Evolutionary conservation across 1,140 invertebrate genomes (phyloP).

Genomic region (Eulimnadia texana): DNA sequence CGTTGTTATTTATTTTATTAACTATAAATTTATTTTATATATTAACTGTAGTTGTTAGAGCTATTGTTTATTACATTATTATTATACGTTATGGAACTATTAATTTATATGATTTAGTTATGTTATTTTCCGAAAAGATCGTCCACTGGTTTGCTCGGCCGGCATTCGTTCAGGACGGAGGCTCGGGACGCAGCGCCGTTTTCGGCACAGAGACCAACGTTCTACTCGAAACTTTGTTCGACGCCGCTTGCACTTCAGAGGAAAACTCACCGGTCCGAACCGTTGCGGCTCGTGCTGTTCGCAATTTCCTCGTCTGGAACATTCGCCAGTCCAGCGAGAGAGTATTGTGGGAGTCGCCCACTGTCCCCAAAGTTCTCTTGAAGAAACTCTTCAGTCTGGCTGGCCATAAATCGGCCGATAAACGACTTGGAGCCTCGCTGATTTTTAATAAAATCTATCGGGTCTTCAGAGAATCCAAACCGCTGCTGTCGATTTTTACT

Average conservation of each 20-base stretch:
- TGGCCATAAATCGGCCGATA: not conserved
- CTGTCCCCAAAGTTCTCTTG: conserved; percentile 5
- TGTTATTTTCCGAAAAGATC: conserved; percentile 6
- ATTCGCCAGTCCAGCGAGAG: conserved; percentile 1
- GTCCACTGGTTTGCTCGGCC: conserved; percentile 10
- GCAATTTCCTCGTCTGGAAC: conserved; percentile 8
- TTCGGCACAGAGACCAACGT: conserved; percentile 4
- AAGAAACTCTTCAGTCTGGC: conserved; percentile 9
- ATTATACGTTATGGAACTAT: not conserved
- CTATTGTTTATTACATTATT: not conserved
- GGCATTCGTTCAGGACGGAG: not conserved
- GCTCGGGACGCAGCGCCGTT: not conserved
- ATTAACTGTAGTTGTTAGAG: not conserved
- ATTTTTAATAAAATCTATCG: conserved; percentile 10
- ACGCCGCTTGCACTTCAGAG: not conserved
- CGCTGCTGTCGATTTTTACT: conserved; percentile 1
- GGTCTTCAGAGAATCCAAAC: conserved; percentile 3
- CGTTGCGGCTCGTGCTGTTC: not conserved
- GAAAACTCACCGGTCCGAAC: not conserved
- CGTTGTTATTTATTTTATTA: no score
- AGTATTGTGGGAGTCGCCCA: not conserved
- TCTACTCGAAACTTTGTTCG: not conserved
- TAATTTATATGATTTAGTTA: not conserved
- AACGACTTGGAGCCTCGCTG: conserved; percentile 4
- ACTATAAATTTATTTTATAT: no score